These are phyloP conservation scores for Smithornis capensis DNA, from an alignment of 2,113 vertebrate species.

Conservation along the genomic window DNA sequence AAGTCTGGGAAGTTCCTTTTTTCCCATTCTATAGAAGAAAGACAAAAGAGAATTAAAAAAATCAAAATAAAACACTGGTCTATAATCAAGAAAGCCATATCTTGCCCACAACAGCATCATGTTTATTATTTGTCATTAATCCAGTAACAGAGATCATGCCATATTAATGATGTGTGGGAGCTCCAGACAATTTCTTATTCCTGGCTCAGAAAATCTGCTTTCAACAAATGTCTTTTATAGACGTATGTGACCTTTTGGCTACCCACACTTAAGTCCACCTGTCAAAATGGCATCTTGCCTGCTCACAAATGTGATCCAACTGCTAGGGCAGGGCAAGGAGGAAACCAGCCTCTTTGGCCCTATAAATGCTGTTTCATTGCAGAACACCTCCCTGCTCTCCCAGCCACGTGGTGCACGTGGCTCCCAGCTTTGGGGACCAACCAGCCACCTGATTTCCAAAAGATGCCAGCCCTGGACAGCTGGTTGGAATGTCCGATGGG, in stretches of 20 bases:
- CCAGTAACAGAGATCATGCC: background rate
- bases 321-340: background rate
- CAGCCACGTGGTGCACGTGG: accelerated
- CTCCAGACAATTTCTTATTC: background rate
- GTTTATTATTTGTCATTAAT: background rate
- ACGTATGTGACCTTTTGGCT: conserved; percentile 8
- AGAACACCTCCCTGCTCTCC: background rate
- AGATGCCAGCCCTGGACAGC: background rate
- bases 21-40: background rate
- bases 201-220: conserved; percentile 3
- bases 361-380: background rate
- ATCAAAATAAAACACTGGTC: background rate
- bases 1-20: background rate
- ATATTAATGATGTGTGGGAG: background rate
- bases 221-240: conserved; percentile 26
- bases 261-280: background rate
- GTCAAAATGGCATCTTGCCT: background rate
- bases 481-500: background rate
- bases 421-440: background rate
- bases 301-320: background rate
- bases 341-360: background rate
- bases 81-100: background rate
- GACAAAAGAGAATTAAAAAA: background rate
- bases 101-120: background rate
- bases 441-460: background rate